phyloP scores from a whole-genome alignment of 2,797 vertebrate genomes.

The Epinephelus malabaricus region DNA sequence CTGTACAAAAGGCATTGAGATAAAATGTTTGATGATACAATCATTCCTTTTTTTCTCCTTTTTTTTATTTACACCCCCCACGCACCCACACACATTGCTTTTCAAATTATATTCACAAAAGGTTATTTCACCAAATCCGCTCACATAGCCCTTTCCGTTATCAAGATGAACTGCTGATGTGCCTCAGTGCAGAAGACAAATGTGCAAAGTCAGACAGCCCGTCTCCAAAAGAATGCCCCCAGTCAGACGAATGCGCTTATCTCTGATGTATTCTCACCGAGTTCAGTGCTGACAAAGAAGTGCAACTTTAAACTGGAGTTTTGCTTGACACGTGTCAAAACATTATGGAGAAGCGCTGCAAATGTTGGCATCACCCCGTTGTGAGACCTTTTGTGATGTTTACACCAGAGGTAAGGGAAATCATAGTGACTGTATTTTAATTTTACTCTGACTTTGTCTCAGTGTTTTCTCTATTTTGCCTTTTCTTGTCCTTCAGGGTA shows the following conservation, averaged over 20 bases:
- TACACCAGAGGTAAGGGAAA: slow-evolving; percentile 23
- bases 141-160: slow-evolving; percentile 76
- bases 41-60: slow-evolving; percentile 11
- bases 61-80: slow-evolving; percentile 52
- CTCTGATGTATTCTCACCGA: slow-evolving; percentile 70
- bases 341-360: slow-evolving; percentile 17
- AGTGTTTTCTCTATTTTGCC: slow-evolving; percentile 15
- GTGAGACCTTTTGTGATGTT: slow-evolving; percentile 48
- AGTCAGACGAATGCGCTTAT: slow-evolving; percentile 73
- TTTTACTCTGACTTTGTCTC: slow-evolving; percentile 10
- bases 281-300: slow-evolving; percentile 73
- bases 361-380: slow-evolving; percentile 30
- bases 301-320: slow-evolving; percentile 63
- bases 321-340: slow-evolving; percentile 63
- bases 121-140: slow-evolving; percentile 79
- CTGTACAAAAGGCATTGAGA: slow-evolving; percentile 40
- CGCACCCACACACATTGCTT: slow-evolving; percentile 29
- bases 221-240: slow-evolving; percentile 75
- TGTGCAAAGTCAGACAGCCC: slow-evolving; percentile 79
- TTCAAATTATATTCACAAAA: slow-evolving; percentile 80
- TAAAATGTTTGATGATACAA: slow-evolving; percentile 67
- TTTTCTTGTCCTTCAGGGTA: slow-evolving; percentile 36
- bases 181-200: slow-evolving; percentile 72
- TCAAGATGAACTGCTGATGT: slow-evolving; percentile 82
- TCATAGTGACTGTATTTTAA: slow-evolving; percentile 12